phyloP scores from a whole-genome alignment of 2,113 vertebrate genomes.

The Butorides virescens region DNA sequence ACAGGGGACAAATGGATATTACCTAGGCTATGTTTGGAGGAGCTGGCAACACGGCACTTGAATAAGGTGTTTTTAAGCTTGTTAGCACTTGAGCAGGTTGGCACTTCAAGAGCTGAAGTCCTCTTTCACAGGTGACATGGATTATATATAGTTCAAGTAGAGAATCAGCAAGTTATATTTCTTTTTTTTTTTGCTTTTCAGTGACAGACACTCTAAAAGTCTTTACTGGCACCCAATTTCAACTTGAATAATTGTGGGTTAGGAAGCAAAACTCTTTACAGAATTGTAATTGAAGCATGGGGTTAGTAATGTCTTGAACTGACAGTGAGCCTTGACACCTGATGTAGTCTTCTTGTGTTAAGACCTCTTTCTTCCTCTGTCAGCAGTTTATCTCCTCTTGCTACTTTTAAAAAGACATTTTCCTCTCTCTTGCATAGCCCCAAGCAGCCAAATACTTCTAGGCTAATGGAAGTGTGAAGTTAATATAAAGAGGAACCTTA shows the following conservation, averaged over 20 bases:
- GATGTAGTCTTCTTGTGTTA: not conserved
- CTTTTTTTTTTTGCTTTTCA: not conserved
- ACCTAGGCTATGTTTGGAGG: not conserved
- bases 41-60: not conserved
- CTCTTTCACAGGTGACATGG: not conserved
- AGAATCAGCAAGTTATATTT: not conserved
- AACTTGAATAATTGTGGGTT: not conserved
- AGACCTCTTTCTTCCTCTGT: not conserved
- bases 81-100: not conserved
- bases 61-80: not conserved
- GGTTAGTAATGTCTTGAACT: not conserved
- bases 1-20: not conserved
- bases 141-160: not conserved
- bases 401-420: not conserved
- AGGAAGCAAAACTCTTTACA: not conserved
- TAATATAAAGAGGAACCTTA: slow-evolving; percentile 11
- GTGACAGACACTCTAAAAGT: not conserved
- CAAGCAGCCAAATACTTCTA: slow-evolving; percentile 1
- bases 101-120: not conserved
- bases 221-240: not conserved
- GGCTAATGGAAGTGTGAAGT: slow-evolving; percentile 12
- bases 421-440: not conserved
- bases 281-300: not conserved
- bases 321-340: not conserved
- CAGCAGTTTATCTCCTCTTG: not conserved